Base-by-base conservation (phyloP, 2,113 vertebrate species). In the Oceanites oceanicus region DNA sequence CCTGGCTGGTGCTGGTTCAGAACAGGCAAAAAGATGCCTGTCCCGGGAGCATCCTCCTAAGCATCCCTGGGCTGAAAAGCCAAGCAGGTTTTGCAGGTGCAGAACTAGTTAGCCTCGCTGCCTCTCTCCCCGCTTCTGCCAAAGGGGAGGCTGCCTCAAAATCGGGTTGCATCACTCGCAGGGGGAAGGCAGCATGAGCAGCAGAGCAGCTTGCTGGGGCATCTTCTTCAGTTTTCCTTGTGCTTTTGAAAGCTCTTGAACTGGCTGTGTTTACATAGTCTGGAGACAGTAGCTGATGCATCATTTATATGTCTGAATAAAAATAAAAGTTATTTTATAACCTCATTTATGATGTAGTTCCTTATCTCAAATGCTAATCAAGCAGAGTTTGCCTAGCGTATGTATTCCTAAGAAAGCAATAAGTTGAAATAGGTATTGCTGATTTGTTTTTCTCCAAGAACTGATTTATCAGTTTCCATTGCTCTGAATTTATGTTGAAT, bases 331-430 rank as follows among this genome's bases (percentile, higher is more conserved):
- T 59, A 36, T 29, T 77, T 89, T 58, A 53, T 58, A 82, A 47
- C 13, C 58, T 89, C 47, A 29, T 83, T 89, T 70, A 36, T 50
- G 10, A 68, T 45, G 4, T 34, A 40, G 80, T 92, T 90, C 49
- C 68, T 80, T 86, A 71, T 38, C 47, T 90, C 80, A 88, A 91
- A 84, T 88, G 80, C 68, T 88, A 36, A 67, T 86, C 36, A 66
- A 76, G n/a, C 55, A 52, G 68, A 63, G 65, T 76, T 87, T 94
- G 42, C 38, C 34, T 80, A 34, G 17, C 23, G 10, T 45, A 17
- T 0, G 0, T 89, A 47, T 85, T 91, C 42, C 17, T 53, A 56
- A 65, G 79, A 82, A 85, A 63, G 23, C 32, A 62, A 0, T 67
- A 59, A 66, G 58, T 38, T 73, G 74, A 91, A 73, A 55, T 29